Evolutionary conservation across 2,888 invertebrate genomes (phyloP).

Genomic region (Rhagophthalmus giganteus): DNA sequence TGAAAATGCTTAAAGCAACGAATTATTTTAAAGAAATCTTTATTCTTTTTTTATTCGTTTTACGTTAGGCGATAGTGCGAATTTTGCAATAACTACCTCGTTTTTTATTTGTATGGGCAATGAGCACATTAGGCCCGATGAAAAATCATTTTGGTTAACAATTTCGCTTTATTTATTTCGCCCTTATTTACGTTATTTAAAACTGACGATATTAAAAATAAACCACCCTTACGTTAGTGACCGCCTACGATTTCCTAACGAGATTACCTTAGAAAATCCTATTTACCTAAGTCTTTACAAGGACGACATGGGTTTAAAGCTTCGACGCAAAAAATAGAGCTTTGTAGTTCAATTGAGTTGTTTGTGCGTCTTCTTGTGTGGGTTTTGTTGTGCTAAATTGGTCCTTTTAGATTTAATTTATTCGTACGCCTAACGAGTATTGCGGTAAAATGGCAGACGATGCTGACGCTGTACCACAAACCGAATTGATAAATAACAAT

Average conservation of each 20-base stretch:
- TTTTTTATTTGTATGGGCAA: too few species aligned
- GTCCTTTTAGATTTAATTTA: background rate
- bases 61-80: too few species aligned
- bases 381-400: background rate
- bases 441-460: conserved; percentile 4
- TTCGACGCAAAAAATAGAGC: conserved; percentile 20
- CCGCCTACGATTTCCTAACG: conserved; percentile 25
- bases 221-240: background rate
- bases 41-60: too few species aligned
- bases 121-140: too few species aligned
- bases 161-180: too few species aligned
- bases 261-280: conserved; percentile 32
- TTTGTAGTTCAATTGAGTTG: conserved; percentile 5
- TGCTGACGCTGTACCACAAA: background rate
- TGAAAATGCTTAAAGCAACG: too few species aligned
- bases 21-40: too few species aligned
- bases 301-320: conserved; percentile 19
- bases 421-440: background rate
- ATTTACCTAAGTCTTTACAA: conserved; percentile 31
- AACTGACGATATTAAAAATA: too few species aligned
- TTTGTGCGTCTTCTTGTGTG: background rate
- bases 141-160: too few species aligned
- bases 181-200: too few species aligned
- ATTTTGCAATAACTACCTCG: too few species aligned
- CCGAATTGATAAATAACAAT: background rate